Base-by-base conservation (phyloP, 2,888 invertebrate genomes). In the Pristionchus japonicus region DNA sequence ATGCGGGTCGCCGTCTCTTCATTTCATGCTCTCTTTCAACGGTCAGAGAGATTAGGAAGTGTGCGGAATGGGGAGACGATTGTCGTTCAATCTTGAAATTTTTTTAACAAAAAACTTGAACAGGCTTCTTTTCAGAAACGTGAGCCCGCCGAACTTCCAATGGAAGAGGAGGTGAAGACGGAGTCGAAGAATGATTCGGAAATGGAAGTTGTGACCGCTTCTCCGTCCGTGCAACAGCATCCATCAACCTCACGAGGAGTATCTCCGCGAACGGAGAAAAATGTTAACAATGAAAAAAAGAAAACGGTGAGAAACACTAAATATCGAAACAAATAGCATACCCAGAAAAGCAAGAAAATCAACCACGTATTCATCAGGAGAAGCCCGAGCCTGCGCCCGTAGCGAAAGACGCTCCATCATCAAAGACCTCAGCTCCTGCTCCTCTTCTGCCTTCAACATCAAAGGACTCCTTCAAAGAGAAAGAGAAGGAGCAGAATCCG, bases 361-460 rank as follows among this genome's bases (percentile, higher is more conserved):
- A 0, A 17, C n/a, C n/a, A 52, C 1, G 17, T 52, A 20, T 52
- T 57, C 57, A 4, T 43, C 49, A 82, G 82, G 82, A 82, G 20
- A 82, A 82, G 34, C 0, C 82, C 20, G 52, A 82, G 34, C 34
- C 70, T 7, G 23, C 15, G 37, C 70, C 20, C 34, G 80, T 43
- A 34, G 82, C 52, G 11, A 82, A 52, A n/a, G 82, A 82, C 20
- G 15, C 23, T 27, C 13, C 27, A 3, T n/a, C 77, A 27, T 77
- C 77, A 3, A 77, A 77, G 77, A 77, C n/a, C n/a, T 47, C 77
- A 27, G 27, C 77, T 77, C 77, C 77, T 1, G 40, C 47, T 1
- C 82, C 85, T 43, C 34, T 49, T 6, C 37, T 3, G 23, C 23
- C 47, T 82, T 82, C 61, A 37, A 87, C 57, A 67, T 70, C 88